These are phyloP conservation scores for Octodonta nipae DNA, from an alignment of 2,888 invertebrate genomes.

Conservation along the genomic window DNA sequence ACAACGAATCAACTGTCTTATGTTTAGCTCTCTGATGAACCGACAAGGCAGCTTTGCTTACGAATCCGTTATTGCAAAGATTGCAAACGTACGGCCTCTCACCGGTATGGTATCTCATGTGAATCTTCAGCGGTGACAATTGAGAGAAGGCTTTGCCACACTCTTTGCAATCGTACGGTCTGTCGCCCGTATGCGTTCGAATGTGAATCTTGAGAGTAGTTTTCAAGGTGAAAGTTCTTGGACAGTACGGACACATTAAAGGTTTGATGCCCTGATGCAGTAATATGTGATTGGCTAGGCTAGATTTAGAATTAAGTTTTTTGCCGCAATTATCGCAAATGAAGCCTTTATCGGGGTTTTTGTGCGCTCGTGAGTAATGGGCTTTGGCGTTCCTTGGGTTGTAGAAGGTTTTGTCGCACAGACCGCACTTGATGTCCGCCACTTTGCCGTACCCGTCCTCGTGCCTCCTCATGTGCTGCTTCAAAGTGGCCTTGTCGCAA, in stretches of 20 bases:
- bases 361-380: slow-evolving; percentile 22
- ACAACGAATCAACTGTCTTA: too few relatives aligned
- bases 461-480: slow-evolving; percentile 23
- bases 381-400: slow-evolving; percentile 15
- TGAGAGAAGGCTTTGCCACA: slow-evolving; percentile 33
- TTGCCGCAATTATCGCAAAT: slow-evolving; percentile 12
- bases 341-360: slow-evolving; percentile 21
- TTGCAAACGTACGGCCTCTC: slow-evolving; percentile 22
- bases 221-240: slow-evolving; percentile 25
- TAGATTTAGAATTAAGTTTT: not conserved
- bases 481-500: slow-evolving; percentile 21
- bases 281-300: not conserved
- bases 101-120: slow-evolving; percentile 22
- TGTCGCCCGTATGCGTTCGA: slow-evolving; percentile 42
- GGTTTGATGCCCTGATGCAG: slow-evolving; percentile 26
- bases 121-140: slow-evolving; percentile 20
- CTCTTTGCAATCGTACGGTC: slow-evolving; percentile 38
- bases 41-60: not conserved
- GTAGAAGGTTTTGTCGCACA: slow-evolving; percentile 17
- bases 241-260: slow-evolving; percentile 34
- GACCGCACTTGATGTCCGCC: slow-evolving; percentile 18
- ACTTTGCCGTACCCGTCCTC: slow-evolving; percentile 18
- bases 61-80: slow-evolving; percentile 23
- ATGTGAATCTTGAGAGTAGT: slow-evolving; percentile 18
- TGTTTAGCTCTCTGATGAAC: not conserved